These are phyloP conservation scores for Sebastes ruberrimus DNA, from an alignment of 2,797 vertebrate species.

Conservation along the genomic window DNA sequence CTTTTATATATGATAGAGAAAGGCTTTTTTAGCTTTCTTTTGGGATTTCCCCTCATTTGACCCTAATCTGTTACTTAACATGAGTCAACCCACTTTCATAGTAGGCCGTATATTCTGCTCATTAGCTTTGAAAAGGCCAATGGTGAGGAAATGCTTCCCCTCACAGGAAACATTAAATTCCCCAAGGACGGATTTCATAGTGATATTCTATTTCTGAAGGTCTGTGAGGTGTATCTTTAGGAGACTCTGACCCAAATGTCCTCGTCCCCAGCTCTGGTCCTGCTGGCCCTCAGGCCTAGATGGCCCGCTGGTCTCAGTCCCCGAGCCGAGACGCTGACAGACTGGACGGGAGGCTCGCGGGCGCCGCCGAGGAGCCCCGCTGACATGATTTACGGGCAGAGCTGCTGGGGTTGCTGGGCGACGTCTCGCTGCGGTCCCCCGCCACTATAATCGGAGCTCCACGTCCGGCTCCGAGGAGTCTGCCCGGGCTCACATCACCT, in stretches of 20 bases:
- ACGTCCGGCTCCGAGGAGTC: conserved; percentile 80
- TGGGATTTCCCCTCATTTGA: conserved; percentile 1
- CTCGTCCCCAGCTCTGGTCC: not conserved
- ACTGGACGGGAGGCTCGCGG: conserved; percentile 54
- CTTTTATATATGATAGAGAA: not conserved
- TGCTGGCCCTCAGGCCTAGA: conserved; percentile 6
- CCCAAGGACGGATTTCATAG: not conserved
- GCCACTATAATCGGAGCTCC: conserved; percentile 78
- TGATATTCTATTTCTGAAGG: not conserved
- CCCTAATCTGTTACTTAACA: not conserved
- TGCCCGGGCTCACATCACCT: conserved; percentile 63
- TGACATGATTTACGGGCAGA: conserved; percentile 80
- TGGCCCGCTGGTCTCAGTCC: conserved; percentile 30
- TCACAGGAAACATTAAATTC: not conserved
- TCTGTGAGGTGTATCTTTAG: conserved; percentile 24
- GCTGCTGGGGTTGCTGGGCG: conserved; percentile 70
- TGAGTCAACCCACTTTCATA: not conserved
- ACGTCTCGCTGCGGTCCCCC: conserved; percentile 75
- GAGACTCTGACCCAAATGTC: conserved; percentile 24
- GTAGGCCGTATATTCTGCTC: not conserved
- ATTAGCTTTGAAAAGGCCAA: not conserved
- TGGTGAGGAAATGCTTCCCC: not conserved
- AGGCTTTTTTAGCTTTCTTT: not conserved
- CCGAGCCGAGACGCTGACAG: conserved; percentile 45
- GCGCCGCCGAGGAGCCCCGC: conserved; percentile 64